A percentile compares a stretch with the other conserved stretches of the same genome.
Conservation (phyloP, 2,888 invertebrate species). For the Mesodorylaimus sp. region DNA sequence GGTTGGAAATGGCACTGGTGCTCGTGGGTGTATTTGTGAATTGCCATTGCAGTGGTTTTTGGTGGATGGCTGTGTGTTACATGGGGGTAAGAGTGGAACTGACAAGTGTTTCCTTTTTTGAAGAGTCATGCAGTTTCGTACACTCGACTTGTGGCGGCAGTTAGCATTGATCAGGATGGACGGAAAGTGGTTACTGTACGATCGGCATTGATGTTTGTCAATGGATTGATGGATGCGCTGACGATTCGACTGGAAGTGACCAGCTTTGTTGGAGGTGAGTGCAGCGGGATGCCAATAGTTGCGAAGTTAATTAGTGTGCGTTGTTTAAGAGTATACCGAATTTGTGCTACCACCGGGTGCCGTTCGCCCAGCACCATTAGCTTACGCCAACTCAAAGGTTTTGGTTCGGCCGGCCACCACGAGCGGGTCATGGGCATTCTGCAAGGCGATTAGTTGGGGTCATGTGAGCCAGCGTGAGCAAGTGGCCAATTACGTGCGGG, state of each 20-base stretch:
- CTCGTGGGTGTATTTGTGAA: too few species aligned
- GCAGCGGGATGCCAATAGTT: background rate
- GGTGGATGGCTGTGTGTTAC: too few species aligned
- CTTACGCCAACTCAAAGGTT: conserved; percentile 52
- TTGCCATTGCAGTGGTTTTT: too few species aligned
- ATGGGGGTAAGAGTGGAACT: too few species aligned
- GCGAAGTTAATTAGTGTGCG: conserved; percentile 2
- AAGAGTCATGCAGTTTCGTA: too few species aligned
- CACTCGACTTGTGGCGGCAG: conserved; percentile 71
- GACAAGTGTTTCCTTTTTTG: too few species aligned
- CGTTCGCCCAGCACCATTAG: conserved; percentile 52
- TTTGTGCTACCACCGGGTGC: conserved; percentile 3
- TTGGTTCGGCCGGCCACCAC: conserved; percentile 49
- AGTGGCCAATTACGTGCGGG: background rate
- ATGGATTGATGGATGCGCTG: conserved; percentile 51
- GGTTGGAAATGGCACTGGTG: too few species aligned
- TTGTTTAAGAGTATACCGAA: conserved; percentile 13
- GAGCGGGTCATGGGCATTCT: conserved; percentile 5
- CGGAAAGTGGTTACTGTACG: conserved; percentile 77
- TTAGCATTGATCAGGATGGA: conserved; percentile 76
- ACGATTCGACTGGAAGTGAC: conserved; percentile 47
- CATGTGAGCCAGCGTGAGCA: background rate
- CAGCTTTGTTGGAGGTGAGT: conserved; percentile 15
- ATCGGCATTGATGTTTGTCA: conserved; percentile 63
- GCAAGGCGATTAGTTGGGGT: conserved; percentile 8